phyloP scores from a whole-genome alignment of 1,140 invertebrate species.

The Cydia amplana region DNA sequence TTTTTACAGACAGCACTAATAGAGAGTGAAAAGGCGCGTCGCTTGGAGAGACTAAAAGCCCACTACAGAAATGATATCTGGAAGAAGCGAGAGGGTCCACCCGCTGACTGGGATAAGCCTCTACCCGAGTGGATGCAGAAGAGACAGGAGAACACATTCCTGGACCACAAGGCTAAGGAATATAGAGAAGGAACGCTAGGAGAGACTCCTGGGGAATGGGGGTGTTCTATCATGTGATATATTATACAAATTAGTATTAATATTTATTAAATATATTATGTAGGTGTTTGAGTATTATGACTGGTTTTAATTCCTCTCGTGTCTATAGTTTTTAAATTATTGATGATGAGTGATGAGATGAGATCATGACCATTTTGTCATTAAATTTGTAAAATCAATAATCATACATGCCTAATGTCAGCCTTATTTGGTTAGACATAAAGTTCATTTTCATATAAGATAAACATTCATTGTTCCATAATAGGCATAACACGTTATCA shows the following conservation, averaged over 20 bases:
- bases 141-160: slow-evolving; percentile 83
- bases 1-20: slow-evolving; percentile 83
- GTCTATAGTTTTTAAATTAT: neutral
- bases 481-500: too few species aligned
- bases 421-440: too few species aligned
- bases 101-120: slow-evolving; percentile 88
- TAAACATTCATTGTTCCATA: too few species aligned
- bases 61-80: slow-evolving; percentile 89
- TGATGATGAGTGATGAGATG: too few species aligned
- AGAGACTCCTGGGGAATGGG: slow-evolving; percentile 45
- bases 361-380: too few species aligned
- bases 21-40: slow-evolving; percentile 84
- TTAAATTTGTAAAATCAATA: too few species aligned
- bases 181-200: slow-evolving; percentile 76
- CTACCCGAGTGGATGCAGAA: slow-evolving; percentile 87
- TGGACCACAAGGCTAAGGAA: slow-evolving; percentile 83
- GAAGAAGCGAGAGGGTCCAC: slow-evolving; percentile 87
- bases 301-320: neutral
- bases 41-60: slow-evolving; percentile 81
- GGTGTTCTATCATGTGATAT: slow-evolving; percentile 69
- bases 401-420: too few species aligned
- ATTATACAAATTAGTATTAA: slow-evolving; percentile 33
- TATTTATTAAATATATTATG: slow-evolving; percentile 23
- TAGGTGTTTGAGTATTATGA: slow-evolving; percentile 14
- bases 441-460: too few species aligned